Percentiles rank a stretch among this genome's conserved stretches.
Conservation (phyloP, 2,113 vertebrate species). For the Coreoperca whiteheadi region DNA sequence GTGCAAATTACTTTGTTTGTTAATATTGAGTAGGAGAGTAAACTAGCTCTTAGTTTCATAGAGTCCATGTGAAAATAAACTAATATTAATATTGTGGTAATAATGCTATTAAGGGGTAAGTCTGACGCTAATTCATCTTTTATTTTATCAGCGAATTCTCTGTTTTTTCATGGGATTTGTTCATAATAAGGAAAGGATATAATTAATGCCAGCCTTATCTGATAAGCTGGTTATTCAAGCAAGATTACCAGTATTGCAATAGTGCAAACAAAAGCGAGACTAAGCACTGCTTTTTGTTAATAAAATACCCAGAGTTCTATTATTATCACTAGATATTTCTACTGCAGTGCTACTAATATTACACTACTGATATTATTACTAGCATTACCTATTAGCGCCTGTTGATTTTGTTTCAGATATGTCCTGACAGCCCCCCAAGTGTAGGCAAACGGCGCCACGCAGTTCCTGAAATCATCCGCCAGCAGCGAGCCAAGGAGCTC, state of each 20-base stretch:
- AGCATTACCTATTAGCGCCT: neutral
- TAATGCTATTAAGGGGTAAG: slow-evolving; percentile 37
- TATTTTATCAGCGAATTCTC: slow-evolving; percentile 21
- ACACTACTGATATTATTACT: neutral
- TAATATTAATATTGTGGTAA: slow-evolving; percentile 25
- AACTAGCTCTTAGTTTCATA: slow-evolving; percentile 8
- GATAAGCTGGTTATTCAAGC: slow-evolving; percentile 57
- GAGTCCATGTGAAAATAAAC: neutral
- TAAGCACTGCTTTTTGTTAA: neutral
- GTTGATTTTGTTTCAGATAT: slow-evolving; percentile 79
- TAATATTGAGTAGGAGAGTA: neutral
- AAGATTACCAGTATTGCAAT: slow-evolving; percentile 47
- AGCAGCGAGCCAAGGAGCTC: slow-evolving; percentile 79
- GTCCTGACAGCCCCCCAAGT: slow-evolving; percentile 89
- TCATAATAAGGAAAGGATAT: slow-evolving; percentile 43
- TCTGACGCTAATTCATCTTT: slow-evolving; percentile 33
- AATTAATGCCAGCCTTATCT: slow-evolving; percentile 49
- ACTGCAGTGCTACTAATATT: neutral
- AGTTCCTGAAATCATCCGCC: slow-evolving; percentile 90
- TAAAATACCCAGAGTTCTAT: neutral
- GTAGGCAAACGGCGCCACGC: slow-evolving; percentile 90
- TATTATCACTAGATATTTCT: neutral
- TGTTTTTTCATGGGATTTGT: slow-evolving; percentile 16
- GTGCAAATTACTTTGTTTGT: neutral
- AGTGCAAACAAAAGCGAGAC: slow-evolving; percentile 32